Evolutionary conservation across 2,113 vertebrate genomes (phyloP).

Genomic region (Anolis carolinensis): DNA sequence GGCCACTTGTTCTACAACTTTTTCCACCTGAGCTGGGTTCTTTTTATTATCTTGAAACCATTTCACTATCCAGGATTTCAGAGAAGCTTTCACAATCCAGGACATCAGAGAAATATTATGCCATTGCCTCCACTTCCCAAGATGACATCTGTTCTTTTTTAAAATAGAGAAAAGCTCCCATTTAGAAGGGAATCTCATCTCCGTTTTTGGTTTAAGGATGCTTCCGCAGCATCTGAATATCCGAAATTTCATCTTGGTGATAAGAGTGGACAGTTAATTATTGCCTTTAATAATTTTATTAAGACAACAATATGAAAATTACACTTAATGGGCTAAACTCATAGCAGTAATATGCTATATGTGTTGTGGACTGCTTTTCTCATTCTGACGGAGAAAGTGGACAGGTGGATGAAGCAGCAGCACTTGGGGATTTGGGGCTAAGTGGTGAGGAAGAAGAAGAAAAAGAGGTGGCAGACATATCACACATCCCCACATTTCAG

Average conservation of each 20-base stretch:
- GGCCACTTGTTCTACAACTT: conserved; percentile 28
- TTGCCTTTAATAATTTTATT: not conserved
- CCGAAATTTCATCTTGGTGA: not conserved
- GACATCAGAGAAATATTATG: not conserved
- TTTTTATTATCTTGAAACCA: not conserved
- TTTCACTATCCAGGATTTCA: not conserved
- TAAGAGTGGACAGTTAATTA: not conserved
- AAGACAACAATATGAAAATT: too few relatives aligned
- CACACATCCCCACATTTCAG: too few relatives aligned
- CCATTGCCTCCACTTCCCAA: not conserved
- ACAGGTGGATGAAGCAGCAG: too few relatives aligned
- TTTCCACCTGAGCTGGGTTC: not conserved
- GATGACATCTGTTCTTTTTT: not conserved
- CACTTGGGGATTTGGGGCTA: too few relatives aligned
- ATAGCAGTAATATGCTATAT: too few relatives aligned
- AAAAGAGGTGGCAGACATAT: too few relatives aligned
- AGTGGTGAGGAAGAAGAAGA: too few relatives aligned
- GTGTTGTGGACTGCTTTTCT: too few relatives aligned
- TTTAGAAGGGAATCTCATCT: not conserved
- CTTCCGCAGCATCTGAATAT: not conserved
- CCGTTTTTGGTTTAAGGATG: not conserved
- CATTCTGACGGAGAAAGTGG: too few relatives aligned
- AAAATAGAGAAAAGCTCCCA: not conserved
- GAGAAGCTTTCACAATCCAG: too few relatives aligned
- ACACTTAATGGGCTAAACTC: too few relatives aligned